Percentiles rank a stretch among this genome's conserved stretches.
Conservation (phyloP, 2,888 invertebrate species). For the Micropterix aruncella region DNA sequence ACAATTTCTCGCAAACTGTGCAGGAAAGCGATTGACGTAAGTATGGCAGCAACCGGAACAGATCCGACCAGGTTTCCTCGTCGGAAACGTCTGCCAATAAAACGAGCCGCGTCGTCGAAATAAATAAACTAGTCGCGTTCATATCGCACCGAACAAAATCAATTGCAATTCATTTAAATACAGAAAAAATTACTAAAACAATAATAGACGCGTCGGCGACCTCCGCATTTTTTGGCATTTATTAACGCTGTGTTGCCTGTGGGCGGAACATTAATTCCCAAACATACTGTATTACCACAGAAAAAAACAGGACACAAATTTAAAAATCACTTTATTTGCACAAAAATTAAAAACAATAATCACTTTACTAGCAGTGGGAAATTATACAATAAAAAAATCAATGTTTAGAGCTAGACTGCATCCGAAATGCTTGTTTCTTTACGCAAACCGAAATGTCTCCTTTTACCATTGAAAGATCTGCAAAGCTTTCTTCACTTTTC, state of each 20-base stretch:
- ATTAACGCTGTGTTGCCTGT: too few relatives aligned
- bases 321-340: too few relatives aligned
- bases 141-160: too few relatives aligned
- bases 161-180: too few relatives aligned
- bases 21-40: conserved; percentile 79
- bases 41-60: conserved; percentile 71
- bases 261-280: too few relatives aligned
- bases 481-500: conserved; percentile 18
- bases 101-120: conserved; percentile 68
- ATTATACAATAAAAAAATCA: not conserved
- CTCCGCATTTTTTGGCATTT: too few relatives aligned
- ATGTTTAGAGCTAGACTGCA: not conserved
- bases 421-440: conserved; percentile 14
- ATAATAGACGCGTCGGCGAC: too few relatives aligned
- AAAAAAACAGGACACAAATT: too few relatives aligned
- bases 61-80: conserved; percentile 63
- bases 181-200: too few relatives aligned
- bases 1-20: conserved; percentile 73
- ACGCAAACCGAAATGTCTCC: conserved; percentile 27
- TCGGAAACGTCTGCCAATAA: conserved; percentile 59
- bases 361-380: too few relatives aligned
- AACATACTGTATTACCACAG: too few relatives aligned
- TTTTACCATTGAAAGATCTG: conserved; percentile 22
- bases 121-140: conserved; percentile 73
- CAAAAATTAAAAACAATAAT: too few relatives aligned